Evolutionary conservation across 1,140 invertebrate species (phyloP).

Genomic region (Lethocerus indicus): DNA sequence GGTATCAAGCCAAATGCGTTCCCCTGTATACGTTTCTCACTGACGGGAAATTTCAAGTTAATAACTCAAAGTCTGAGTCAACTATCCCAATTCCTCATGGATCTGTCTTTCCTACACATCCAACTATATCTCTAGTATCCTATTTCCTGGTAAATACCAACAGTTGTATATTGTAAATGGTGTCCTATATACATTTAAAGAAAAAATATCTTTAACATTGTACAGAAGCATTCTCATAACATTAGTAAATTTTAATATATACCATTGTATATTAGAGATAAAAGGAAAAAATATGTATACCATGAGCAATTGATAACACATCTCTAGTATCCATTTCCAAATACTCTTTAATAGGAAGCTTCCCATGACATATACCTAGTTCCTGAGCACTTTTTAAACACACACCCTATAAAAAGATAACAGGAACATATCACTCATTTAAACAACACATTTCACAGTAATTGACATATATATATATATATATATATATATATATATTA

Average conservation of each 20-base stretch:
- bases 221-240: neutral
- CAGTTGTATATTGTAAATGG: no score
- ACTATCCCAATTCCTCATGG: no score
- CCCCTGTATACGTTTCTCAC: no score
- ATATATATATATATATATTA: neutral
- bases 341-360: slow-evolving; percentile 78
- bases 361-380: slow-evolving; percentile 63
- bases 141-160: no score
- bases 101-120: no score
- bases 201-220: no score
- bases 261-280: neutral
- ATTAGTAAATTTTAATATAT: neutral
- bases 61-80: no score
- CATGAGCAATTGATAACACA: slow-evolving; percentile 92
- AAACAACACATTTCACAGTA: neutral
- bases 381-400: slow-evolving; percentile 66
- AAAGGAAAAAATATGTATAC: slow-evolving; percentile 29
- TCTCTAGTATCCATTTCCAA: slow-evolving; percentile 85
- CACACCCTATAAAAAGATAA: slow-evolving; percentile 42
- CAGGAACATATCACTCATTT: neutral
- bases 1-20: neutral
- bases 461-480: neutral
- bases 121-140: no score
- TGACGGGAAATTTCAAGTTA: no score
- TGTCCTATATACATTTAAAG: no score